Percentiles rank a stretch among this genome's conserved stretches.
Evolutionary conservation across 2,888 invertebrate genomes (phyloP).

Genomic region (Girardia tigrina): DNA sequence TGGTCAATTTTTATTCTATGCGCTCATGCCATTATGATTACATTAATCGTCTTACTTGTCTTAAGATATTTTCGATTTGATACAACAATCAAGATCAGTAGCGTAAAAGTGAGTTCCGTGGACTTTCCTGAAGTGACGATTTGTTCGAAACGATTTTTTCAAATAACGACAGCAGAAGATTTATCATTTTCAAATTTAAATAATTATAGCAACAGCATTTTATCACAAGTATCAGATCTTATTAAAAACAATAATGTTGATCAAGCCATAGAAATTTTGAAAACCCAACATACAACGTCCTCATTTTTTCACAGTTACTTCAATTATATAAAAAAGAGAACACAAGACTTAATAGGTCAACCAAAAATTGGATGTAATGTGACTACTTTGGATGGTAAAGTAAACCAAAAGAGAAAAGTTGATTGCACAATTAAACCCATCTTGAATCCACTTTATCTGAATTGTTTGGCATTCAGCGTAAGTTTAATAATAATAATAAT

Average conservation of each 20-base stretch:
- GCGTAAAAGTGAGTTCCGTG: not conserved
- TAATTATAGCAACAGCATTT: not conserved
- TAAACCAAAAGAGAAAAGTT: not conserved
- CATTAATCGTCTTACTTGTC: not conserved
- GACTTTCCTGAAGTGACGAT: not conserved
- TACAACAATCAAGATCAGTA: constrained; percentile 9
- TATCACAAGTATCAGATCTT: not conserved
- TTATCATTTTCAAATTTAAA: not conserved
- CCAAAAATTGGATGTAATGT: not conserved
- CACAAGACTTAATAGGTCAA: not conserved
- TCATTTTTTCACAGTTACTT: constrained; percentile 2
- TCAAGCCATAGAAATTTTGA: not conserved
- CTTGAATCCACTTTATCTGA: not conserved
- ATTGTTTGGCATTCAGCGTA: not conserved
- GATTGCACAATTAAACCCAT: not conserved
- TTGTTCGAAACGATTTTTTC: not conserved
- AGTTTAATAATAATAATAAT: not conserved
- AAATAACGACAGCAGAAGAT: not conserved
- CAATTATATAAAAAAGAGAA: not conserved
- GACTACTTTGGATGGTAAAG: not conserved
- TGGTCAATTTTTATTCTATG: not conserved
- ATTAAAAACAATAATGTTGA: not conserved
- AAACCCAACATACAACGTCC: not conserved
- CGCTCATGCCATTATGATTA: not conserved
- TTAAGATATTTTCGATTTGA: not conserved